Conservation (phyloP, 2,888 invertebrate species). For the Leptura quadrifasciata region DNA sequence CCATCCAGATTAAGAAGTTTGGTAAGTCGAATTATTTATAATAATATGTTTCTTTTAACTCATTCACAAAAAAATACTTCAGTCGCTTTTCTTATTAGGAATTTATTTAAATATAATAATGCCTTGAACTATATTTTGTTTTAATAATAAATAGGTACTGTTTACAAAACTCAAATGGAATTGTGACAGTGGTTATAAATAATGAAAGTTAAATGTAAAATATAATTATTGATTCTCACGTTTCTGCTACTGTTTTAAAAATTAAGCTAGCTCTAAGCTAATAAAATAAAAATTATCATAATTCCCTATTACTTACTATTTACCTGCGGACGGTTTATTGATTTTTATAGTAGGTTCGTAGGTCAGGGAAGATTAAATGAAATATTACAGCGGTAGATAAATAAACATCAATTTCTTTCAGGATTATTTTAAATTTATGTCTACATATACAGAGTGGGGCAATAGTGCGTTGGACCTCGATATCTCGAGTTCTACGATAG, state of each 20-base stretch:
- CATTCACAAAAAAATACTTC: not conserved
- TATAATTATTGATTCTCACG: not conserved
- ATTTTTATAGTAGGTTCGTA: conserved; percentile 29
- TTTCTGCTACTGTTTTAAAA: not conserved
- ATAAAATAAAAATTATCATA: not conserved
- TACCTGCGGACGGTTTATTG: conserved; percentile 35
- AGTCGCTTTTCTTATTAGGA: not conserved
- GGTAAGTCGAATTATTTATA: conserved; percentile 72
- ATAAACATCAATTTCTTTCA: not conserved
- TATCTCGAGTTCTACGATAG: no score
- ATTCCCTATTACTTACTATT: conserved; percentile 1
- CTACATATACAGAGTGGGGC: no score
- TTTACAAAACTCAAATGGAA: not conserved
- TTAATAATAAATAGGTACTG: not conserved
- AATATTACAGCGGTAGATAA: conserved; percentile 8
- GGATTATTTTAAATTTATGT: not conserved
- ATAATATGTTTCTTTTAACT: not conserved
- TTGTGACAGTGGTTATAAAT: not conserved
- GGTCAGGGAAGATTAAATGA: conserved; percentile 14
- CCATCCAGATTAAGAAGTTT: conserved; percentile 74
- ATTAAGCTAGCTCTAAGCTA: not conserved
- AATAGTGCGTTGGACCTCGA: no score
- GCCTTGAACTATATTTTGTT: not conserved
- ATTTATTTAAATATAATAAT: not conserved
- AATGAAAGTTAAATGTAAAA: not conserved